phyloP scores from a whole-genome alignment of 2,888 invertebrate genomes.

The Hemicrepidius hirtus region DNA sequence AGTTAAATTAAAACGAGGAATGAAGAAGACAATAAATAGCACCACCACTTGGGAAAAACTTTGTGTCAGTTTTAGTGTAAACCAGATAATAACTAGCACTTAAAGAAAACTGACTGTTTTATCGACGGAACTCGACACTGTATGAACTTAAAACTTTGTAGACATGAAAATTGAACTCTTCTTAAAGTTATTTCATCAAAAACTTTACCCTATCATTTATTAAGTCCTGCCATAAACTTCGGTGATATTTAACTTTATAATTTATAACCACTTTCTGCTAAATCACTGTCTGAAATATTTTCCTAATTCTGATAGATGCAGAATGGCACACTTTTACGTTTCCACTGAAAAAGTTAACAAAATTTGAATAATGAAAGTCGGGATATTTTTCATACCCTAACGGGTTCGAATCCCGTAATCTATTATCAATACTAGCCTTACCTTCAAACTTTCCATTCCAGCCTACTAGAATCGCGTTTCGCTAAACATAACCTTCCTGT shows the following conservation, averaged over 20 bases:
- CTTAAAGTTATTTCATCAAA: conserved; percentile 12
- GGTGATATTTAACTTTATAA: conserved; percentile 4
- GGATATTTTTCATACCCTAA: no score
- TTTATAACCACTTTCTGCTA: conserved; percentile 6
- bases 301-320: neutral
- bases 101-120: neutral
- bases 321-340: neutral
- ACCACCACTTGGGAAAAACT: neutral
- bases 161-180: conserved; percentile 12
- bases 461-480: conserved; percentile 50
- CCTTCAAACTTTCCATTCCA: neutral
- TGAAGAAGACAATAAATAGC: conserved; percentile 11
- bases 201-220: conserved; percentile 15
- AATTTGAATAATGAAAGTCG: no score
- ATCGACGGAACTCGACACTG: conserved; percentile 10
- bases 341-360: no score
- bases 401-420: no score
- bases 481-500: conserved; percentile 47
- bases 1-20: neutral
- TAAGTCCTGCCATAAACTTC: conserved; percentile 13
- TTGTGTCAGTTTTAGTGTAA: conserved; percentile 1
- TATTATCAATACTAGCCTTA: neutral
- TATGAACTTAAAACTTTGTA: conserved; percentile 14
- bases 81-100: conserved; percentile 2
- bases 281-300: conserved; percentile 4